These are phyloP conservation scores for Apotomis capreana DNA, from an alignment of 2,888 invertebrate genomes.

Conservation along the genomic window DNA sequence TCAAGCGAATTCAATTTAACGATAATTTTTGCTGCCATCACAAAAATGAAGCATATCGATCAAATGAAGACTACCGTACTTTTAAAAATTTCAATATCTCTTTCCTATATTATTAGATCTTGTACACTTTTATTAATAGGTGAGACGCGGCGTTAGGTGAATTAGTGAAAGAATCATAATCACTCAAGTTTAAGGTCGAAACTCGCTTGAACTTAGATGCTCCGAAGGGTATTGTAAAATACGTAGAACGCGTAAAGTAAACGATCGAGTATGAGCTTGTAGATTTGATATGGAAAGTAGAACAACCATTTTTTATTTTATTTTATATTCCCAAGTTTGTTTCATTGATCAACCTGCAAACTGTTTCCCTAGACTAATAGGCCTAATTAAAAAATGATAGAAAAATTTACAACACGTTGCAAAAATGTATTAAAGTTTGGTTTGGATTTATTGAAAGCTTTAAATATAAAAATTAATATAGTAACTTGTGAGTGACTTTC, in stretches of 20 bases:
- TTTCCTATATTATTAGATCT: conserved; percentile 81
- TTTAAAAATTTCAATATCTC: conserved; percentile 78
- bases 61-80: conserved; percentile 79
- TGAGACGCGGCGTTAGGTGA: conserved; percentile 58
- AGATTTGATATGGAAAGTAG: conserved; percentile 68
- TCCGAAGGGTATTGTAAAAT: conserved; percentile 60
- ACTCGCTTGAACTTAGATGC: conserved; percentile 61
- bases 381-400: conserved; percentile 34
- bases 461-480: conserved; percentile 15
- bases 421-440: conserved; percentile 2
- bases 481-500: conserved; percentile 5
- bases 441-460: conserved; percentile 38
- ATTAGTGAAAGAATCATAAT: conserved; percentile 66
- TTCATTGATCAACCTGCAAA: conserved; percentile 48
- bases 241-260: conserved; percentile 67
- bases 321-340: conserved; percentile 37
- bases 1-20: conserved; percentile 55
- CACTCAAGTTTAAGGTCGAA: conserved; percentile 61
- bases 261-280: conserved; percentile 70
- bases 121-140: conserved; percentile 76
- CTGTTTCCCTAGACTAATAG: conserved; percentile 26
- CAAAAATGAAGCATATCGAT: conserved; percentile 83
- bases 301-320: conserved; percentile 16
- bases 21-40: conserved; percentile 74
- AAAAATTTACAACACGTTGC: conserved; percentile 23